Evolutionary conservation across 2,888 invertebrate species (phyloP).

Genomic region (Megamerina dolium): DNA sequence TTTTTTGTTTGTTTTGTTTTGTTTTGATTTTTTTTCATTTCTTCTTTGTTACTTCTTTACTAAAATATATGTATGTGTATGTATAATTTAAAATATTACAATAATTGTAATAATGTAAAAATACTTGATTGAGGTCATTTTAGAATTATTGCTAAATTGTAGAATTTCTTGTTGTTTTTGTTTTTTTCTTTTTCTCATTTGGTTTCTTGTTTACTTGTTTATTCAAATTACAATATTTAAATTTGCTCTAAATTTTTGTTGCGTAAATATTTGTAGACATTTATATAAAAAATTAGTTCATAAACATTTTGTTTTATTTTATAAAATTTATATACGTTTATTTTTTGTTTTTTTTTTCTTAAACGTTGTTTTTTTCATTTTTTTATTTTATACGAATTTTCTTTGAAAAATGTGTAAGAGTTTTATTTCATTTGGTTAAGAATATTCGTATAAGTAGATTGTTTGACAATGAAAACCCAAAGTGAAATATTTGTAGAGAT

Average conservation of each 20-base stretch:
- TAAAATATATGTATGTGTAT: conserved; percentile 32
- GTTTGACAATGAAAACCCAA: no score
- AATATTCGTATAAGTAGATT: no score
- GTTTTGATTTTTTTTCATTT: conserved; percentile 14
- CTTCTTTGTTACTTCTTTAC: conserved; percentile 26
- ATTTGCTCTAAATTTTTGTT: conserved; percentile 6
- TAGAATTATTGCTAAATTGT: conserved; percentile 48
- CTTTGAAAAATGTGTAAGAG: no score
- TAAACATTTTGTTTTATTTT: conserved; percentile 21
- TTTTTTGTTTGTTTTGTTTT: background rate
- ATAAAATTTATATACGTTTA: conserved; percentile 12
- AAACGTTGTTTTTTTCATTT: conserved; percentile 6
- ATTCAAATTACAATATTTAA: no score
- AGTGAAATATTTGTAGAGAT: no score
- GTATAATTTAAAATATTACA: conserved; percentile 12
- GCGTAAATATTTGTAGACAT: conserved; percentile 37
- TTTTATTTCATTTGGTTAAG: no score
- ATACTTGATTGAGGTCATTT: conserved; percentile 50
- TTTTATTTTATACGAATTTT: conserved; percentile 9
- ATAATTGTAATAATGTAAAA: conserved; percentile 29
- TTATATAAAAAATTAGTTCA: conserved; percentile 31
- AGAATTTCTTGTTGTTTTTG: conserved; percentile 23
- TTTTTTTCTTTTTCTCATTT: no score
- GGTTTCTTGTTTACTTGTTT: conserved; percentile 23
- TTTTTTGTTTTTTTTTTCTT: no score